Percentiles rank a stretch among this genome's conserved stretches.
phyloP scores from a whole-genome alignment of 2,888 invertebrate genomes.

The Rapana venosa region DNA sequence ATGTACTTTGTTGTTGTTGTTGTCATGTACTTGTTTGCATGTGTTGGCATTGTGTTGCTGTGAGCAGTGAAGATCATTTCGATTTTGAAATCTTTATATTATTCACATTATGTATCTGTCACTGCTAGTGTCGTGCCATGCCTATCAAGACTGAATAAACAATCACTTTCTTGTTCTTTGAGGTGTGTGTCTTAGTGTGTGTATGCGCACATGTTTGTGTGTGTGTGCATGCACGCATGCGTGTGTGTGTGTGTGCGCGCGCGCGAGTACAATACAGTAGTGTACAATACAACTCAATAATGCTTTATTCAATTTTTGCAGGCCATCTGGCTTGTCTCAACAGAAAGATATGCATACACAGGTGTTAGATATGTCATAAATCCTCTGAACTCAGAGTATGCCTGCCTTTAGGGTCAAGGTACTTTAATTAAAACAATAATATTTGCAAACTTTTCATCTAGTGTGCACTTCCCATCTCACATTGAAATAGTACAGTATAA shows the following conservation, averaged over 20 bases:
- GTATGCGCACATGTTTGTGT: neutral
- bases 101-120: neutral
- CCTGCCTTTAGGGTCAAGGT: too few relatives aligned
- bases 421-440: too few relatives aligned
- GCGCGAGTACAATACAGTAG: neutral
- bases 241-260: neutral
- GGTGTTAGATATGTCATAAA: too few relatives aligned
- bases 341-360: too few relatives aligned
- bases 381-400: too few relatives aligned
- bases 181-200: neutral
- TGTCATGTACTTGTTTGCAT: neutral
- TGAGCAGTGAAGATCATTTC: neutral
- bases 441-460: too few relatives aligned
- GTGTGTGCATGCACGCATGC: neutral
- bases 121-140: conserved; percentile 36
- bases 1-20: neutral
- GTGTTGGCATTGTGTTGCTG: neutral
- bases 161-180: conserved; percentile 13
- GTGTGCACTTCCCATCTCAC: too few relatives aligned
- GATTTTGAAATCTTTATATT: neutral
- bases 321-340: too few relatives aligned
- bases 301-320: too few relatives aligned
- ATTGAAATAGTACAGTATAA: too few relatives aligned
- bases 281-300: too few relatives aligned
- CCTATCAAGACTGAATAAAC: conserved; percentile 33